A percentile compares a stretch with the other conserved stretches of the same genome.
Evolutionary conservation across 1,140 invertebrate genomes (phyloP).

Genomic region (Cyrtorhinus lividipennis): DNA sequence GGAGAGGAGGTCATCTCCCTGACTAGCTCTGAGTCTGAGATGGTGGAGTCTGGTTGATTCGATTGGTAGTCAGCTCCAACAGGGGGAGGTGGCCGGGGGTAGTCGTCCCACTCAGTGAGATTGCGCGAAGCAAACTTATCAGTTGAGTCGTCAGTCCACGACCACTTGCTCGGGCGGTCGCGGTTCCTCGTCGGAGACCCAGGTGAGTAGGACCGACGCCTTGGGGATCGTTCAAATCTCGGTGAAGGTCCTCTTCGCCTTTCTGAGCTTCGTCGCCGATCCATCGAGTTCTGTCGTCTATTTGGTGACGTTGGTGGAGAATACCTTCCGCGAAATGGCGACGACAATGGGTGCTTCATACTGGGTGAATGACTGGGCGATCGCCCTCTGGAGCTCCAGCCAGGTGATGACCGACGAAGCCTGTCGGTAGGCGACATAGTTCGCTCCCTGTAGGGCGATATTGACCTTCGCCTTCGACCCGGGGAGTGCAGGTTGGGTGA

Average conservation of each 20-base stretch:
- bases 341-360: neutral
- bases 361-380: neutral
- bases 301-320: neutral
- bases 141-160: constrained; percentile 3
- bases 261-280: neutral
- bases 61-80: constrained; percentile 5
- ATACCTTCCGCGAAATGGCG: neutral
- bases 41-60: constrained; percentile 31
- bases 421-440: neutral
- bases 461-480: neutral
- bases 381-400: neutral
- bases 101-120: constrained; percentile 4
- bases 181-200: neutral
- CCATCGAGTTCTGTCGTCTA: neutral
- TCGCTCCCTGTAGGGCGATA: neutral
- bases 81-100: neutral
- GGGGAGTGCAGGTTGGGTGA: neutral
- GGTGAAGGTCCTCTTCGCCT: neutral
- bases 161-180: constrained; percentile 2
- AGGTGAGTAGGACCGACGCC: neutral
- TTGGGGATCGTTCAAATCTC: neutral
- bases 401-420: neutral
- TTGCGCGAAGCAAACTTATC: neutral
- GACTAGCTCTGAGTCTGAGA: constrained; percentile 30
- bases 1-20: constrained; percentile 25